phyloP scores from a whole-genome alignment of 2,797 vertebrate species.

The Chloroceryle amazona region DNA sequence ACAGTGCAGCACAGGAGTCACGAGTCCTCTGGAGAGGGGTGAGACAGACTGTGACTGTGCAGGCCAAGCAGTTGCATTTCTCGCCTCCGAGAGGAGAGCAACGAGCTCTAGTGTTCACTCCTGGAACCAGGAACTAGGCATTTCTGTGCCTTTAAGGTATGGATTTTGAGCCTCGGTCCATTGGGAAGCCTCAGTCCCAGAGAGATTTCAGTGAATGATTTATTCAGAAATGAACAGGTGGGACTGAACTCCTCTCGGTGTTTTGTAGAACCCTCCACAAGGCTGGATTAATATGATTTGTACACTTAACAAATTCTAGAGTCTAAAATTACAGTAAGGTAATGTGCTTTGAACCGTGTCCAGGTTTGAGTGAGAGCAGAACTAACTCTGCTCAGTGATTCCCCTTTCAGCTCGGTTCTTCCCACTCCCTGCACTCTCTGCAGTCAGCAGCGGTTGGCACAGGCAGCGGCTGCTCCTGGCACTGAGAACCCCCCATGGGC shows the following conservation, averaged over 20 bases:
- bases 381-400: too few relatives aligned
- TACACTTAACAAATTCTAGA: not conserved
- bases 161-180: not conserved
- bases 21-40: not conserved
- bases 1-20: not conserved
- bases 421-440: too few relatives aligned
- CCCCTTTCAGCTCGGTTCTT: too few relatives aligned
- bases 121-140: not conserved
- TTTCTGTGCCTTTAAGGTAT: not conserved
- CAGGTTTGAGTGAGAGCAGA: too few relatives aligned
- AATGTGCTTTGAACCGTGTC: not conserved
- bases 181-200: not conserved
- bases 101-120: not conserved
- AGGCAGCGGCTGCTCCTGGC: too few relatives aligned
- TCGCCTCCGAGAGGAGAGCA: not conserved
- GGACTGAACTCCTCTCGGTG: not conserved
- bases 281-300: not conserved
- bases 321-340: not conserved
- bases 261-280: not conserved
- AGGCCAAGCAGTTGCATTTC: not conserved
- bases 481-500: too few relatives aligned
- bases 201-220: not conserved
- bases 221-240: not conserved
- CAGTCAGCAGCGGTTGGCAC: too few relatives aligned
- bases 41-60: rapidly evolving